Evolutionary conservation across 2,888 invertebrate genomes (phyloP).

Genomic region (Calameuta filiformis): DNA sequence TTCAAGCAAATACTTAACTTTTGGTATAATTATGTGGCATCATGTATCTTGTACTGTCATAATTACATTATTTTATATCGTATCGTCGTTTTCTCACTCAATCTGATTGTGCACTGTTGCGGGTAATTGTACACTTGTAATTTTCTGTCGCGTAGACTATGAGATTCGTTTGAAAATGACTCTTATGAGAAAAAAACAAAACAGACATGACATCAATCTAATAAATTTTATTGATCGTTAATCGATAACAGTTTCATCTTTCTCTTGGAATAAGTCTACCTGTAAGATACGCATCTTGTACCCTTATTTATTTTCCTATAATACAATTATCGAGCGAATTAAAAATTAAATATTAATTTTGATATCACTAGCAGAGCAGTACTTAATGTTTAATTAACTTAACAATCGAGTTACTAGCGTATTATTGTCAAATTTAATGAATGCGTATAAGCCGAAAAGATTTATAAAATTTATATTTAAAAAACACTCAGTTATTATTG

Average conservation of each 20-base stretch:
- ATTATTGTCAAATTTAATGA: too few relatives aligned
- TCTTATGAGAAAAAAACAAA: neutral
- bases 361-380: too few relatives aligned
- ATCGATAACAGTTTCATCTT: neutral
- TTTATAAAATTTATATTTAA: too few relatives aligned
- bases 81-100: constrained; percentile 7
- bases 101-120: neutral
- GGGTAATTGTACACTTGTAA: neutral
- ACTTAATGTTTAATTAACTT: too few relatives aligned
- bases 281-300: neutral
- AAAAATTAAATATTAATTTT: too few relatives aligned
- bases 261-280: neutral
- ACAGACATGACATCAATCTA: neutral
- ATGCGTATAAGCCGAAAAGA: neutral
- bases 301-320: neutral
- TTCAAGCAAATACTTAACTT: constrained; percentile 21
- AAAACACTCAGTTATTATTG: too few relatives aligned
- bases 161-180: neutral
- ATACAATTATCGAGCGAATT: neutral
- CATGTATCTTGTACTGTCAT: constrained; percentile 40
- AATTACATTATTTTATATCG: constrained; percentile 46
- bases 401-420: too few relatives aligned
- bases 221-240: neutral
- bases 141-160: neutral
- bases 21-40: constrained; percentile 26